phyloP scores from a whole-genome alignment of 2,888 invertebrate species.

The Deroplatys truncata region DNA sequence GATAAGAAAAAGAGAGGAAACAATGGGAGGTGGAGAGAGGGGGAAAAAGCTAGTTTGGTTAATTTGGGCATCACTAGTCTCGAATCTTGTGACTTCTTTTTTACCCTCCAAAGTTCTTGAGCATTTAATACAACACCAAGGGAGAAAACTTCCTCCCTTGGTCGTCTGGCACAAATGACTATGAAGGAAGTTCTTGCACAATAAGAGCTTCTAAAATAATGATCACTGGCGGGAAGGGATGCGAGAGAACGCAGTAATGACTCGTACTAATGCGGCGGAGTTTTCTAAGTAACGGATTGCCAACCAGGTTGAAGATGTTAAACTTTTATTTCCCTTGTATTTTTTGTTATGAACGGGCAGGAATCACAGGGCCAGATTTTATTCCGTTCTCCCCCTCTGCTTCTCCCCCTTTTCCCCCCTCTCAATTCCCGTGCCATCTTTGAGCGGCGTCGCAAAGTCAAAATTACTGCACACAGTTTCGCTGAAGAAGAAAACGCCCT shows the following conservation, averaged over 20 bases:
- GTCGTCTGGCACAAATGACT: not conserved
- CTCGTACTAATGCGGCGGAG: not conserved
- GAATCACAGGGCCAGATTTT: not conserved
- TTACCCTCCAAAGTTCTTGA: not conserved
- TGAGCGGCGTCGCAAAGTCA: not conserved
- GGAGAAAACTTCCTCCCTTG: not conserved
- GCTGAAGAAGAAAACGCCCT: not conserved
- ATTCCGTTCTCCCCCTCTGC: not conserved
- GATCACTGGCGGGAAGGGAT: not conserved
- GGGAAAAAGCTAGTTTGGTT: not conserved
- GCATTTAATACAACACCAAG: conserved; percentile 2
- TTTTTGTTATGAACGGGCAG: not conserved
- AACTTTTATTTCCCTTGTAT: not conserved
- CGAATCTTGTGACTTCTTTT: not conserved
- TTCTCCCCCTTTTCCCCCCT: too few relatives aligned
- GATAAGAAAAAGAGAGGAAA: not conserved
- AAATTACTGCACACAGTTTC: not conserved
- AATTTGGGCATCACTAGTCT: not conserved
- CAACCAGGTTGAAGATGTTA: not conserved
- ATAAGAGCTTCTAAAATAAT: not conserved
- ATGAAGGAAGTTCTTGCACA: not conserved
- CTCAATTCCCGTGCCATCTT: not conserved
- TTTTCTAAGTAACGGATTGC: not conserved
- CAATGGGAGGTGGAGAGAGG: too few relatives aligned
- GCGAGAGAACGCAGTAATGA: too few relatives aligned